Evolutionary conservation across 1,140 invertebrate genomes (phyloP), one percentile per base, ranked within the genome.

Genomic region (Drosophila aff.): DNA sequence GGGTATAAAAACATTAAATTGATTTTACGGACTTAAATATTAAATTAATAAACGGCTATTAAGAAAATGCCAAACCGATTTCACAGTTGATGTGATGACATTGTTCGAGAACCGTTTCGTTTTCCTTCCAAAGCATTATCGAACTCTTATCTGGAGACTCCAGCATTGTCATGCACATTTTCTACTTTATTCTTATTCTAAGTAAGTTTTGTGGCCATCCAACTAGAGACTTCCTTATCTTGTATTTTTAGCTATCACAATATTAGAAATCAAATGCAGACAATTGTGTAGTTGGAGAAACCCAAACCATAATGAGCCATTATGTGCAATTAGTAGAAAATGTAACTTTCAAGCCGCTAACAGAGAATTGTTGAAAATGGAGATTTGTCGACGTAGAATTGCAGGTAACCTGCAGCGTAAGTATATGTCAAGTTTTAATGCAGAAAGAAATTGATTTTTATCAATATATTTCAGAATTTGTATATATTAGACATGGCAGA

Each of bases 321-420:
- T 23, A 23, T 23, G 50, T 21, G 50, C 3, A 21, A 4, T 53
- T 53, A 18, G 36, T 9, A 1, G 0, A 3, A 4, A 9, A 0
- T 53, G 50, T 3, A 53, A 53, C 50, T 53, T 9, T 21, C 1
- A 21, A 0, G 50, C 50, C 13, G 18, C 3, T 15, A 53, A 53
- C 50, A 1, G 2, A 21, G 50, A 13, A 4, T 15, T 36, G 5
- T 0, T 53, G 13, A 13, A 53, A 2, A 21, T 36, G 50, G 50
- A 53, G 18, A 8, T 53, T 36, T 53, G 50, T 10, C 36, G 50
- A 3, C 50, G 50, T 53, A 2, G 6, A 21, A 0, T 1, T 4
- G 0, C 10, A 13, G 1, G 1, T 1, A 13, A 8, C 0, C 0
- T 5, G 2, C 0, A 0, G 1, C 18, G 52, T 53, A 53, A 15